Evolutionary conservation across 2,113 vertebrate species (phyloP).

Genomic region (Neodontobutis hainanensis): DNA sequence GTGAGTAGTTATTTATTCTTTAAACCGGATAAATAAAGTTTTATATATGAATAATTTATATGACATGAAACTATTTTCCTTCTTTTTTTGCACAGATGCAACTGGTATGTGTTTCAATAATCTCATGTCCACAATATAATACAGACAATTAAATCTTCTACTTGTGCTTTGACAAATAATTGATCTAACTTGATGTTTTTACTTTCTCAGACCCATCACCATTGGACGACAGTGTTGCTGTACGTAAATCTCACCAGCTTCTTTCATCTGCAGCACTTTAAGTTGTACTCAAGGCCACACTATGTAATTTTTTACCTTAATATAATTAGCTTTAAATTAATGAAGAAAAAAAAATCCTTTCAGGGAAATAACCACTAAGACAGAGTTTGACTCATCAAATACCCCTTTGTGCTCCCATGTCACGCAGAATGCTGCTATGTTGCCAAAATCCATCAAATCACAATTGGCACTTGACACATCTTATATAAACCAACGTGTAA

Average conservation of each 20-base stretch:
- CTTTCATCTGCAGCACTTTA: not conserved
- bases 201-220: slow-evolving; percentile 60
- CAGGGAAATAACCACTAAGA: too few species aligned
- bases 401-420: too few species aligned
- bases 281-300: not conserved
- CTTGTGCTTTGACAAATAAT: not conserved
- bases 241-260: slow-evolving; percentile 49
- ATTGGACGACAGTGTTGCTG: slow-evolving; percentile 69
- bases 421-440: too few species aligned
- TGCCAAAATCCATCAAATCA: too few species aligned
- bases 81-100: slow-evolving; percentile 35
- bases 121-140: not conserved
- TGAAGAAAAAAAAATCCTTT: not conserved
- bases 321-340: not conserved
- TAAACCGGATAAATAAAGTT: not conserved
- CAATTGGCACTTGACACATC: too few species aligned
- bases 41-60: not conserved
- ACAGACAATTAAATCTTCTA: not conserved
- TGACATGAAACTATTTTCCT: not conserved
- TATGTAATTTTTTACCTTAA: not conserved
- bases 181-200: not conserved
- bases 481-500: too few species aligned
- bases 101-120: slow-evolving; percentile 50
- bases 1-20: slow-evolving; percentile 61
- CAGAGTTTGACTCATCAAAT: too few species aligned